phyloP scores from a whole-genome alignment of 2,113 vertebrate species.

The Micromys minutus region DNA sequence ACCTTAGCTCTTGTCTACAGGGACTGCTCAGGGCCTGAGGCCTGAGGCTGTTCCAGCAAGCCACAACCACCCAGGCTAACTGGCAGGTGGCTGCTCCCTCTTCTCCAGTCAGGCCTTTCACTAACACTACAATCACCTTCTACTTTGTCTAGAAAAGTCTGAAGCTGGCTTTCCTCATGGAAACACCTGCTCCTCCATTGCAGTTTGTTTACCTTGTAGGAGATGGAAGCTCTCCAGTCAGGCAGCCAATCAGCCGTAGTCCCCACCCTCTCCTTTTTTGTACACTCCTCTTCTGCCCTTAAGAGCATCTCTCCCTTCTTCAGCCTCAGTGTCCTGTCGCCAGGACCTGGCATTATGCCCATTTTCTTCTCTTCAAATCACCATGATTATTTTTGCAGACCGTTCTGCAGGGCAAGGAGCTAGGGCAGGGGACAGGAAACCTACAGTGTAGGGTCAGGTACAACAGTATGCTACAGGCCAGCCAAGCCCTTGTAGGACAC shows the following conservation, averaged over 20 bases:
- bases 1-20: not conserved
- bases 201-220: not conserved
- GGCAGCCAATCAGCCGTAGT: no score
- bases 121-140: not conserved
- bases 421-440: fast-evolving
- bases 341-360: not conserved
- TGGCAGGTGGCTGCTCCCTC: not conserved
- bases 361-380: not conserved
- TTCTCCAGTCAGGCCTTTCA: not conserved
- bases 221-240: not conserved
- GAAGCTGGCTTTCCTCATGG: not conserved
- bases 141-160: not conserved
- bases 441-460: not conserved
- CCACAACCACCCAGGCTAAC: not conserved
- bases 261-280: not conserved
- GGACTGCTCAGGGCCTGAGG: not conserved
- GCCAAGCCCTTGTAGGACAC: not conserved
- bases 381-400: not conserved
- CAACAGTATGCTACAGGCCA: fast-evolving
- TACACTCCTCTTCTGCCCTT: not conserved
- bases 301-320: not conserved
- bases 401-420: not conserved
- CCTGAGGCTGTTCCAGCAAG: not conserved
- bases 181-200: not conserved
- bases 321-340: not conserved